A percentile compares a stretch with the other conserved stretches of the same genome.
Evolutionary conservation across 2,797 vertebrate genomes (phyloP).

Genomic region (Sarcophilus harrisii): DNA sequence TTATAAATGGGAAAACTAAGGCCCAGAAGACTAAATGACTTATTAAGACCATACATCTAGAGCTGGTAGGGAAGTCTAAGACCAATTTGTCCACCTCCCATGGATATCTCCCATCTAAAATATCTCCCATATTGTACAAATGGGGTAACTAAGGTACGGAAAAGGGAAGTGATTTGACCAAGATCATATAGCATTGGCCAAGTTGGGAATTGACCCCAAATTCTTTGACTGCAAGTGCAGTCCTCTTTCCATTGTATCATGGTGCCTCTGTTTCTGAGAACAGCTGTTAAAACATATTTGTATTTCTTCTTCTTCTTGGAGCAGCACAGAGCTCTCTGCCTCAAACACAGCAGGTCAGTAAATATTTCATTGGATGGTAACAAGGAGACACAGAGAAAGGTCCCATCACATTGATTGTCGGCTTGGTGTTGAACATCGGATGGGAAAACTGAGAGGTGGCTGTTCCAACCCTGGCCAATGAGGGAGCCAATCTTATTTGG

Average conservation of each 20-base stretch:
- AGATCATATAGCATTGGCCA: background rate
- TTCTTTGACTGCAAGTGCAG: background rate
- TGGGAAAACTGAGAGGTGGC: background rate
- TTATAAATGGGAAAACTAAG: background rate
- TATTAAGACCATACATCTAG: too few relatives aligned
- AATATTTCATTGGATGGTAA: background rate
- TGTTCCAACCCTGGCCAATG: background rate
- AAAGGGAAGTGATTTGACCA: background rate
- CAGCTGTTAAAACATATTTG: background rate
- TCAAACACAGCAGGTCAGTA: background rate
- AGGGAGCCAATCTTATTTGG: background rate
- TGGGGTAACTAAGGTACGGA: slow-evolving; percentile 5
- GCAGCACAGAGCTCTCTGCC: background rate
- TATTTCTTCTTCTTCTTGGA: background rate
- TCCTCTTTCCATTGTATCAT: background rate
- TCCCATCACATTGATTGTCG: background rate
- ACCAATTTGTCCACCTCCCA: too few relatives aligned
- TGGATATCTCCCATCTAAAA: too few relatives aligned
- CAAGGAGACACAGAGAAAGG: background rate
- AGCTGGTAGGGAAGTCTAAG: too few relatives aligned
- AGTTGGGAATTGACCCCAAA: background rate
- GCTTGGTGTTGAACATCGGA: background rate
- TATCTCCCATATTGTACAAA: background rate
- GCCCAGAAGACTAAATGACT: too few relatives aligned
- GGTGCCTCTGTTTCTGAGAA: background rate